These are phyloP conservation scores for Caenorhabditis sp. DNA, from an alignment of 2,888 invertebrate species.

Conservation along the genomic window DNA sequence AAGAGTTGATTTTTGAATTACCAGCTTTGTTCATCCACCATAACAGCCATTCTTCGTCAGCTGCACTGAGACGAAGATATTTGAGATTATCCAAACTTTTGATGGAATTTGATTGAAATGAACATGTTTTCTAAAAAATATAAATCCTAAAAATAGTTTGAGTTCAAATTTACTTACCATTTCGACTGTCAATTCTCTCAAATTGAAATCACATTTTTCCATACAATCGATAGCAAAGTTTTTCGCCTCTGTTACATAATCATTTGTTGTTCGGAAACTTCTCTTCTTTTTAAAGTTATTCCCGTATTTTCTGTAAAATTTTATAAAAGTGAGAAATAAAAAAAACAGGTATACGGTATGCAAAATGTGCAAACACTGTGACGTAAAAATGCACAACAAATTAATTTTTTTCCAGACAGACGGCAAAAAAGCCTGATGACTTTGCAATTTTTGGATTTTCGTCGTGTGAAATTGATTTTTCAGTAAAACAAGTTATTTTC, in stretches of 20 bases:
- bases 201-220: background rate
- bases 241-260: background rate
- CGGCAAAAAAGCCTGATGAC: too few relatives aligned
- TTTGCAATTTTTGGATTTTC: background rate
- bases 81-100: background rate
- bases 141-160: too few relatives aligned
- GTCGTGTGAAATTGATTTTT: too few relatives aligned
- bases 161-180: too few relatives aligned
- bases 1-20: background rate
- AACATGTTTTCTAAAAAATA: background rate
- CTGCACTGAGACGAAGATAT: background rate
- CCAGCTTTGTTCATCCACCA: background rate
- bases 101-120: background rate
- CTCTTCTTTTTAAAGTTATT: background rate
- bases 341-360: too few relatives aligned
- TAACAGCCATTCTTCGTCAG: background rate
- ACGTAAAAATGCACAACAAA: background rate
- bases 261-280: background rate
- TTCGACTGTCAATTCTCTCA: background rate
- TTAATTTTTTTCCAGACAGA: too few relatives aligned
- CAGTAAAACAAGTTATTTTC: too few relatives aligned
- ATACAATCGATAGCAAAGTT: background rate
- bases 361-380: too few relatives aligned
- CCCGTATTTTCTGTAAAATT: background rate
- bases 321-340: too few relatives aligned